Percentiles rank a stretch among this genome's conserved stretches.
These are phyloP conservation scores for Nycticryphes semicollaris DNA, from an alignment of 2,113 vertebrate genomes.

Conservation along the genomic window DNA sequence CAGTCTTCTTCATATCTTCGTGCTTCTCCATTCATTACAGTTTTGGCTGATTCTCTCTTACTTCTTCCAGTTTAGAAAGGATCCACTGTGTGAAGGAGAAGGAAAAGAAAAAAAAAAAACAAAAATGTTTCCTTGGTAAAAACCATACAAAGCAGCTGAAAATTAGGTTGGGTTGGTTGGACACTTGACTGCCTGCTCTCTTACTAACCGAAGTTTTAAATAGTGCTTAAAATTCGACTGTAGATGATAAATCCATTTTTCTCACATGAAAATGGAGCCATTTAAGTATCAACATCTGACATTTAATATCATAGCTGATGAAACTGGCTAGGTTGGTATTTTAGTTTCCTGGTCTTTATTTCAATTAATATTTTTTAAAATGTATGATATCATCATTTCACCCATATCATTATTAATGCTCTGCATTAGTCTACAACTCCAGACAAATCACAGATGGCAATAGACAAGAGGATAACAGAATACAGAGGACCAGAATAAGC, in stretches of 20 bases:
- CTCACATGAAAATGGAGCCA: not conserved
- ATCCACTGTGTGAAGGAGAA: conserved; percentile 85
- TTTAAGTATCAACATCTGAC: not conserved
- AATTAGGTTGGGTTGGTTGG: not conserved
- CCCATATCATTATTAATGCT: not conserved
- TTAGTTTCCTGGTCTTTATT: not conserved
- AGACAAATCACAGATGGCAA: not conserved
- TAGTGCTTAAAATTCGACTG: not conserved
- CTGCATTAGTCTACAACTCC: not conserved
- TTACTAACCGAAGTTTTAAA: not conserved
- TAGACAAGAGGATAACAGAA: not conserved
- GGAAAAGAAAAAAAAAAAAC: not conserved
- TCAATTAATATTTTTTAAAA: not conserved
- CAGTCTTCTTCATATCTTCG: not conserved
- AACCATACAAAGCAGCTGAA: not conserved
- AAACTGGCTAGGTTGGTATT: not conserved
- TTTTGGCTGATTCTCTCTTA: conserved; percentile 85
- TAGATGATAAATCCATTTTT: not conserved
- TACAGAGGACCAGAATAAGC: not conserved
- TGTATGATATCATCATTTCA: not conserved
- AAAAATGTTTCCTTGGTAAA: not conserved
- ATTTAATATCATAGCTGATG: not conserved
- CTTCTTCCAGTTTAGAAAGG: conserved; percentile 90
- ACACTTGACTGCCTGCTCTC: not conserved
- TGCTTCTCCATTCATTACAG: conserved; percentile 39